A percentile compares a stretch with the other conserved stretches of the same genome.
phyloP scores from a whole-genome alignment of 1,140 invertebrate species.

The Spodoptera litura region DNA sequence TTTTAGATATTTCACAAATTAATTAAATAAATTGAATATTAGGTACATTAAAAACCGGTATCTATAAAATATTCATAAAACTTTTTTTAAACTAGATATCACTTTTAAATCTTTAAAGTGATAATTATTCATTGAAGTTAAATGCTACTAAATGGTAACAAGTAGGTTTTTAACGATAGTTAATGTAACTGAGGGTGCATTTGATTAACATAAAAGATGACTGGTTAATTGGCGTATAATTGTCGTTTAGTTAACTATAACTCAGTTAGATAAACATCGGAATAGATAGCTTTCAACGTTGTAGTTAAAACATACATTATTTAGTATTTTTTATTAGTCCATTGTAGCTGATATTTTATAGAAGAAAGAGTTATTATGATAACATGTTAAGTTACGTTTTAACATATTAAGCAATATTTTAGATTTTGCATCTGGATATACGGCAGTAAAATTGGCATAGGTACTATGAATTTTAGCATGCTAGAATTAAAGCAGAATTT shows the following conservation, averaged over 20 bases:
- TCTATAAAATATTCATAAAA: conserved; percentile 3
- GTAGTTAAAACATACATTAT: conserved; percentile 36
- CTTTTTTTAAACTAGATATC: neutral
- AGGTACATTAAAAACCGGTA: neutral
- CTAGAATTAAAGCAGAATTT: no score
- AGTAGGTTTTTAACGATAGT: conserved; percentile 37
- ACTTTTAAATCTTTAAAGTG: conserved; percentile 3
- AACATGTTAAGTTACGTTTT: no score
- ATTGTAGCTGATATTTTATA: neutral
- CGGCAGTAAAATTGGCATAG: no score
- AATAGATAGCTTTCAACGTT: conserved; percentile 44
- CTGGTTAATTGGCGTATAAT: conserved; percentile 79
- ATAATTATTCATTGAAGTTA: conserved; percentile 43
- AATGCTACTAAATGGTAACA: conserved; percentile 52
- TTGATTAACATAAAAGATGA: conserved; percentile 66
- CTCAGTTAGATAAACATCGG: conserved; percentile 56
- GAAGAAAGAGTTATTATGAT: neutral
- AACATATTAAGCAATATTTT: no score
- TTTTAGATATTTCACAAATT: neutral
- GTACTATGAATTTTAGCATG: no score
- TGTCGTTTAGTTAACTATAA: conserved; percentile 71
- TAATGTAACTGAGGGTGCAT: conserved; percentile 72
- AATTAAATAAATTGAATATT: neutral
- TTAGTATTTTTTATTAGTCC: conserved; percentile 12
- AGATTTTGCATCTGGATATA: no score